These are phyloP conservation scores for Chrysoperla carnea DNA, from an alignment of 1,140 invertebrate genomes.

Conservation along the genomic window DNA sequence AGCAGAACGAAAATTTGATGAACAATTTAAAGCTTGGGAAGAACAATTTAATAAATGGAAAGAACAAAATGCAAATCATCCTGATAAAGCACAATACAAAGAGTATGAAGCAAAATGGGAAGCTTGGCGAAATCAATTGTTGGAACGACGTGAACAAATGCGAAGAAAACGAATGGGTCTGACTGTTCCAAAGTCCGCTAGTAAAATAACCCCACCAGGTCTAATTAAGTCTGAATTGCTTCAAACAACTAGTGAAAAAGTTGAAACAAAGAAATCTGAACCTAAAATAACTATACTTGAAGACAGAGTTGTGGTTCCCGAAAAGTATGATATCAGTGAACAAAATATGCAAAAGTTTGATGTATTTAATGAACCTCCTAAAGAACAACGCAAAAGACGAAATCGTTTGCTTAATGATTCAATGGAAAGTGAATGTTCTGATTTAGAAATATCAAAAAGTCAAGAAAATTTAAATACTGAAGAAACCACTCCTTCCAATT, in stretches of 20 bases:
- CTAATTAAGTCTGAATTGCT: background rate
- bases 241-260: background rate
- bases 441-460: background rate
- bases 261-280: background rate
- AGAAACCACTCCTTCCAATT: slow-evolving; percentile 1
- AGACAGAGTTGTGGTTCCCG: background rate
- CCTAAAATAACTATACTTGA: too few species aligned
- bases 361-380: background rate
- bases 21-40: slow-evolving; percentile 70
- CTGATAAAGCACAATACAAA: slow-evolving; percentile 59
- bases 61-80: slow-evolving; percentile 66
- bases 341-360: background rate
- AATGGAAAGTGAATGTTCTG: background rate
- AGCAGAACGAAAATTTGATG: slow-evolving; percentile 61
- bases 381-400: slow-evolving; percentile 4
- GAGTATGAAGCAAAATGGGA: slow-evolving; percentile 73
- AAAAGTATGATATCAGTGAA: background rate
- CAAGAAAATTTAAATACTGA: slow-evolving; percentile 2
- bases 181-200: background rate
- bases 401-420: background rate
- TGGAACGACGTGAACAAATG: slow-evolving; percentile 65
- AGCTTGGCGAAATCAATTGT: slow-evolving; percentile 52
- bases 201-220: background rate
- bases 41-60: slow-evolving; percentile 72
- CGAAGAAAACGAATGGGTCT: slow-evolving; percentile 37